Conservation (phyloP, 2,888 invertebrate genomes). For the Oeneis ivallda region DNA sequence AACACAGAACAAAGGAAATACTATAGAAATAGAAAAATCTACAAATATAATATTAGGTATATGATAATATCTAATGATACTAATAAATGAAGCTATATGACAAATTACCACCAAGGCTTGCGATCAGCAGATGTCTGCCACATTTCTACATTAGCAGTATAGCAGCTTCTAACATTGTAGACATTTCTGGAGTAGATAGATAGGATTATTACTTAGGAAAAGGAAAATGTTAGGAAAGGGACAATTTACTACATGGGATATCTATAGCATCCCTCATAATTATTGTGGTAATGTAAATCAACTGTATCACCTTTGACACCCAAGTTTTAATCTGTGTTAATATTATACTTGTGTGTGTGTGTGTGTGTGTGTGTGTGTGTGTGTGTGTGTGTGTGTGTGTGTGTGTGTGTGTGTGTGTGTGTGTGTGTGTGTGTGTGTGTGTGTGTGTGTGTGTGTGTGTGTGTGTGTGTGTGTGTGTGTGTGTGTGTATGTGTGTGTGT, state of each 20-base stretch:
- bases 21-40: not conserved
- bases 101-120: slow-evolving; percentile 70
- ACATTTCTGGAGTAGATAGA: slow-evolving; percentile 48
- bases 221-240: slow-evolving; percentile 22
- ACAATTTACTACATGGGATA: not conserved
- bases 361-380: no score
- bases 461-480: no score
- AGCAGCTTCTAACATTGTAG: slow-evolving; percentile 65
- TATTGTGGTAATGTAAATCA: no score
- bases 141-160: slow-evolving; percentile 62
- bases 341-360: no score
- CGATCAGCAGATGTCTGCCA: slow-evolving; percentile 55
- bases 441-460: no score
- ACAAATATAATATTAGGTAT: not conserved
- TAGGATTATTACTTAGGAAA: not conserved
- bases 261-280: no score
- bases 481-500: no score
- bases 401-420: no score
- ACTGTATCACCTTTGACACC: no score
- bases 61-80: not conserved
- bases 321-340: no score
- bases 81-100: not conserved
- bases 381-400: no score
- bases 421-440: no score
- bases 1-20: not conserved